These are phyloP conservation scores for Ichneumon xanthorius DNA, from an alignment of 2,888 invertebrate genomes.

Conservation along the genomic window DNA sequence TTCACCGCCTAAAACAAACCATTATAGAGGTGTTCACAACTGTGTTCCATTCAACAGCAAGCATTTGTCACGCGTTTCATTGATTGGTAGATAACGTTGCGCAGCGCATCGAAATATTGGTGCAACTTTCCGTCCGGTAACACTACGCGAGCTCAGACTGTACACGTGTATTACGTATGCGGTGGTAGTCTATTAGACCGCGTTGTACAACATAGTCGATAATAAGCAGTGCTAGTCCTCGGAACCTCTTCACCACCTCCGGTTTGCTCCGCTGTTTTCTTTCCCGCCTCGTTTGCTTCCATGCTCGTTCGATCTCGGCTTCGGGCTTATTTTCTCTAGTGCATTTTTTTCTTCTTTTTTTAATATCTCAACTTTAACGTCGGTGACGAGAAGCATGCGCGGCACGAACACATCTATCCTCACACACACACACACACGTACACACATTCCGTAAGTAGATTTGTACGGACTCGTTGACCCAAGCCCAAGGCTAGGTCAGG, in stretches of 20 bases:
- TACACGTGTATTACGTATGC: constrained; percentile 9
- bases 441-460: constrained; percentile 47
- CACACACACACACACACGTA: constrained; percentile 20
- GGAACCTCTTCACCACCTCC: constrained; percentile 25
- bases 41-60: not conserved
- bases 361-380: constrained; percentile 8
- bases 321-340: constrained; percentile 19
- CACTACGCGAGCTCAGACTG: constrained; percentile 30
- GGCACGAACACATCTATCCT: constrained; percentile 12
- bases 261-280: constrained; percentile 48
- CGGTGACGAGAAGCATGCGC: constrained; percentile 7
- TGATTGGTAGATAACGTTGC: not conserved
- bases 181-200: constrained; percentile 38
- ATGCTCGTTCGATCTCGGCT: constrained; percentile 32
- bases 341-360: not conserved
- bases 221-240: constrained; percentile 49
- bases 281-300: constrained; percentile 33
- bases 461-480: constrained; percentile 63
- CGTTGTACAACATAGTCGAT: constrained; percentile 44
- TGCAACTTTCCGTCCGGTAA: not conserved
- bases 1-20: too few relatives aligned
- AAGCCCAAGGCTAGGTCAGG: constrained; percentile 58
- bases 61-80: not conserved
- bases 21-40: too few relatives aligned
- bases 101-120: not conserved